Evolutionary conservation across 2,113 vertebrate species (phyloP).

Genomic region (Probosciger aterrimus): DNA sequence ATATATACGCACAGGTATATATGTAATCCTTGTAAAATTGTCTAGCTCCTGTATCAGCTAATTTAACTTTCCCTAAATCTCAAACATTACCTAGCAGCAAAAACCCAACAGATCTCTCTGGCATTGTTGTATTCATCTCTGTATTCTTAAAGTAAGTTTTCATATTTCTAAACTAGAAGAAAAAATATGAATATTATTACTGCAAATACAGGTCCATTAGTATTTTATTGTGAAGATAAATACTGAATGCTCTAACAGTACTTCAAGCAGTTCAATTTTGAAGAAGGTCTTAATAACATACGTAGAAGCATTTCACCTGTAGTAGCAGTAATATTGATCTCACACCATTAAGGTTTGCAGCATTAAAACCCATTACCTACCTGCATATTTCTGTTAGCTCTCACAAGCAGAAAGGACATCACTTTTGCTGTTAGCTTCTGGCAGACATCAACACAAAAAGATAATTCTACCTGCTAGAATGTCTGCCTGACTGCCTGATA

Average conservation of each 20-base stretch:
- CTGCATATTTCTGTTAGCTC: constrained; percentile 42
- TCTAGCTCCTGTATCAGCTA: not conserved
- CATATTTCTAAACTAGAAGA: not conserved
- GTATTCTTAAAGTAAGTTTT: not conserved
- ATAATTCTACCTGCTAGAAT: constrained; percentile 71
- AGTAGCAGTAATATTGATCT: constrained; percentile 79
- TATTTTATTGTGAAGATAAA: constrained; percentile 62
- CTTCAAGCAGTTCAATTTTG: constrained; percentile 60
- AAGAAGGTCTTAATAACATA: constrained; percentile 76
- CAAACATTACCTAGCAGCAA: not conserved
- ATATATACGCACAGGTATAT: not conserved
- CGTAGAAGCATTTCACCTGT: constrained; percentile 72
- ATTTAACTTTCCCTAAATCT: not conserved
- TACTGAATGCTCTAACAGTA: constrained; percentile 47
- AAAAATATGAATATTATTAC: not conserved
- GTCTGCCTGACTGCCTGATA: constrained; percentile 75
- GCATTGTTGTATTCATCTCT: not conserved
- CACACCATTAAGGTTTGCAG: constrained; percentile 72
- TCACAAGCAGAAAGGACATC: constrained; percentile 65
- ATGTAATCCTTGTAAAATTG: not conserved
- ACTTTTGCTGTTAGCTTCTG: constrained; percentile 74
- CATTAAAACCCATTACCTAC: constrained; percentile 73
- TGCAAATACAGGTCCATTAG: constrained; percentile 55
- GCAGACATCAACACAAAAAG: constrained; percentile 73
- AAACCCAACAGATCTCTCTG: not conserved